A percentile compares a stretch with the other conserved stretches of the same genome.
phyloP scores from a whole-genome alignment of 2,888 invertebrate genomes.

The Cataglyphis altisquamis region DNA sequence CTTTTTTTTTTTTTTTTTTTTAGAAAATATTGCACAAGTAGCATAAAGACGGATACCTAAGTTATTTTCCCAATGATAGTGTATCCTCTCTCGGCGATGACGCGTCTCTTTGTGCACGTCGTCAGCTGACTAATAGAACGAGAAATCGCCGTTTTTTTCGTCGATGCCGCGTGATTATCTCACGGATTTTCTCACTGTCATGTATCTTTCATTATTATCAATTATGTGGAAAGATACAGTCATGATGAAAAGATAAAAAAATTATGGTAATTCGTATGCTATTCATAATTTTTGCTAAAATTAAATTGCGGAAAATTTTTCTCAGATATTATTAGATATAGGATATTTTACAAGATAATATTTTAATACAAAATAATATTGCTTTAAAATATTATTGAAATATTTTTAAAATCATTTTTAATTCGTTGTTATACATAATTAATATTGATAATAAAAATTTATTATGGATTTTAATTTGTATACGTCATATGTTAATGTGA shows the following conservation, averaged over 20 bases:
- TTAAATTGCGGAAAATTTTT: background rate
- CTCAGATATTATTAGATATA: background rate
- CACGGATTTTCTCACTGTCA: conserved; percentile 32
- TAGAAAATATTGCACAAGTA: conserved; percentile 8
- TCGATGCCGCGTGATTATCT: conserved; percentile 6
- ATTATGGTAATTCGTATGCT: conserved; percentile 11
- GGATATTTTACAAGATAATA: background rate
- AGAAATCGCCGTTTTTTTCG: conserved; percentile 39
- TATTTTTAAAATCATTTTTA: background rate
- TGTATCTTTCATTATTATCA: conserved; percentile 42
- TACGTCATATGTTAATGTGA: background rate
- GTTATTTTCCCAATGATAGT: conserved; percentile 25
- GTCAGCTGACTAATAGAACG: conserved; percentile 34
- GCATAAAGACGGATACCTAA: background rate
- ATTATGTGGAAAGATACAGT: conserved; percentile 21
- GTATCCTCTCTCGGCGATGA: conserved; percentile 31
- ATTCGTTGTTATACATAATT: background rate
- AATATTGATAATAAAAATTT: background rate
- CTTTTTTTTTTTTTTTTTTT: background rate
- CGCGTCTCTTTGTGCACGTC: conserved; percentile 45
- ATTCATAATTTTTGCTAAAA: background rate
- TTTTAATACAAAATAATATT: background rate
- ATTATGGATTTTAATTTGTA: background rate
- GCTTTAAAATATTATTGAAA: background rate
- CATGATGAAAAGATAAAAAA: conserved; percentile 22